Evolutionary conservation across 2,888 invertebrate genomes (phyloP), one percentile per base, ranked within the genome.

Genomic region (Diplolepis rosae): DNA sequence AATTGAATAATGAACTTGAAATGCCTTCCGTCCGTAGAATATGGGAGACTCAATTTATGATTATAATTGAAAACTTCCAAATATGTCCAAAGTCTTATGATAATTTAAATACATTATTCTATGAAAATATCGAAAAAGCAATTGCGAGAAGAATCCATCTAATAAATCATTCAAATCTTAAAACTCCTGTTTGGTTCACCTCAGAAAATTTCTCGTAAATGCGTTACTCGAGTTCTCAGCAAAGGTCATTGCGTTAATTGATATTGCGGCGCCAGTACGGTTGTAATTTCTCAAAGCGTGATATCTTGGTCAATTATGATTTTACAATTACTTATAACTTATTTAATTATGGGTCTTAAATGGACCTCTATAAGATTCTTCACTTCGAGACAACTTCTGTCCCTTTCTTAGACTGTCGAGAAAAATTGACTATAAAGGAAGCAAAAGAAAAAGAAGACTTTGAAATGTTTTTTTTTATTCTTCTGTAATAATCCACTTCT

Each of bases 341-440:
- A 56, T 56, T 56, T 56, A 56, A 56, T 56, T 56, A 56, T 32
- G 35, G 35, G 32, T 32, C 30, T 56, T 32, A 18, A 24, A 56
- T 18, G 22, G 18, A 32, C 30, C 15, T 11, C 30, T 11, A n/a
- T 9, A 2, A 18, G 11, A 13, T 32, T 45, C 42, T 45, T 22
- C n/a, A 45, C 45, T 7, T 9, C 7, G 45, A 56, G 56, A 32
- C 56, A 56, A 18, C 35, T 32, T 30, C 9, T 9, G 35, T 35
- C 2, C 35, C 30, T 18, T 56, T 30, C 32, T 56, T 32, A 30
- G 32, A 32, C 22, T 56, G 32, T 30, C 54, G 11, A 18, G 32
- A 54, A 30, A 54, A 54, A 54, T 54, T 27, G 28, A n/a, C n/a
- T n/a, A n/a, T n/a, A n/a, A n/a, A n/a, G n/a, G n/a, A n/a, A n/a